Percentiles rank a stretch among this genome's conserved stretches.
Evolutionary conservation across 1,140 invertebrate species (phyloP).

Genomic region (Palaemon carinicauda): DNA sequence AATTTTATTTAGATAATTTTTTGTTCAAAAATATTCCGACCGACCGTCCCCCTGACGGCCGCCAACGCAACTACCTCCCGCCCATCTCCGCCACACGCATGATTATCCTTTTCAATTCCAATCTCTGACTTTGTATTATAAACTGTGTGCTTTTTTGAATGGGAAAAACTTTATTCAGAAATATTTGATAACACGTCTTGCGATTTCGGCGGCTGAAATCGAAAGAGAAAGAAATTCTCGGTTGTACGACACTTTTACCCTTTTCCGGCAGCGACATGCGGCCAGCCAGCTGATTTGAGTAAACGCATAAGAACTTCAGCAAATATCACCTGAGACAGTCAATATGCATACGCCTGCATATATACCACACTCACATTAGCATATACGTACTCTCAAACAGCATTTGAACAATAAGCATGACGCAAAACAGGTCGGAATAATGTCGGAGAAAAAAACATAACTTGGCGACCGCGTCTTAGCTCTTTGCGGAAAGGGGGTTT

Average conservation of each 20-base stretch:
- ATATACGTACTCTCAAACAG: background rate
- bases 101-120: constrained; percentile 25
- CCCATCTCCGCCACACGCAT: constrained; percentile 25
- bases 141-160: too few relatives aligned
- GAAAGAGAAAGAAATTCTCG: background rate
- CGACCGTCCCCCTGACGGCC: constrained; percentile 56
- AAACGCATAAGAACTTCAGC: constrained; percentile 27
- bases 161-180: too few relatives aligned
- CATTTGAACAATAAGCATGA: background rate
- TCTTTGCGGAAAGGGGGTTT: constrained; percentile 51
- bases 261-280: constrained; percentile 41
- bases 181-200: too few relatives aligned
- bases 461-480: constrained; percentile 35
- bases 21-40: constrained; percentile 60
- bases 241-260: constrained; percentile 31
- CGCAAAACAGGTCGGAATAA: background rate
- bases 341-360: background rate
- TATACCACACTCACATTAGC: background rate
- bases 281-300: constrained; percentile 52
- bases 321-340: constrained; percentile 15
- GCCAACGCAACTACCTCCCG: constrained; percentile 38
- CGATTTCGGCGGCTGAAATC: too few relatives aligned
- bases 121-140: background rate
- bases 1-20: constrained; percentile 61
- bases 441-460: background rate